Evolutionary conservation across 1,140 invertebrate species (phyloP).

Genomic region (Sinonovacula constricta): DNA sequence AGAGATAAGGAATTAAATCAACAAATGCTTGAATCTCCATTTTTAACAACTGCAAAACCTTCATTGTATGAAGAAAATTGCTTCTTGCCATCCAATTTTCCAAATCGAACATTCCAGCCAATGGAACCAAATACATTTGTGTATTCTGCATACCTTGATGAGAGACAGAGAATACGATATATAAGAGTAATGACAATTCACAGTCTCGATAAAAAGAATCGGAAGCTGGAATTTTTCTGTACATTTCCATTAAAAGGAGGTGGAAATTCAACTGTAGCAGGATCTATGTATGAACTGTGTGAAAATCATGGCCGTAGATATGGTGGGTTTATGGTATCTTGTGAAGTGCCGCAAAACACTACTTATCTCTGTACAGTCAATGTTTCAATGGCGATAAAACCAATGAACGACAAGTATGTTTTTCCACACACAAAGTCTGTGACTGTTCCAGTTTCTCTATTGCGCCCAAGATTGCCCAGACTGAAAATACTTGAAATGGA

Average conservation of each 20-base stretch:
- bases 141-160: constrained; percentile 64
- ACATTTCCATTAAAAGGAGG: constrained; percentile 35
- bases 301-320: constrained; percentile 74
- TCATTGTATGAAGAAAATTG: background rate
- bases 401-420: background rate
- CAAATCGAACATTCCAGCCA: constrained; percentile 42
- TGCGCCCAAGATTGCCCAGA: background rate
- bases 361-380: constrained; percentile 47
- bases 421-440: constrained; percentile 2
- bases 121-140: constrained; percentile 50
- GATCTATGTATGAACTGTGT: constrained; percentile 66
- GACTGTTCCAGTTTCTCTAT: background rate
- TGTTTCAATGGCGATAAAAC: constrained; percentile 25
- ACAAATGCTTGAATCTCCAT: constrained; percentile 11
- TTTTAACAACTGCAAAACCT: background rate
- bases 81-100: constrained; percentile 3
- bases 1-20: constrained; percentile 1
- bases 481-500: background rate
- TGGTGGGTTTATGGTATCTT: constrained; percentile 72
- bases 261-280: background rate
- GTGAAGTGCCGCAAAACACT: constrained; percentile 52
- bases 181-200: constrained; percentile 59
- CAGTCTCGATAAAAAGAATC: constrained; percentile 35
- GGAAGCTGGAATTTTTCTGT: constrained; percentile 48
- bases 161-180: constrained; percentile 14